These are phyloP conservation scores for Kryphioiulus occultus DNA, from an alignment of 2,888 invertebrate genomes.

Conservation along the genomic window DNA sequence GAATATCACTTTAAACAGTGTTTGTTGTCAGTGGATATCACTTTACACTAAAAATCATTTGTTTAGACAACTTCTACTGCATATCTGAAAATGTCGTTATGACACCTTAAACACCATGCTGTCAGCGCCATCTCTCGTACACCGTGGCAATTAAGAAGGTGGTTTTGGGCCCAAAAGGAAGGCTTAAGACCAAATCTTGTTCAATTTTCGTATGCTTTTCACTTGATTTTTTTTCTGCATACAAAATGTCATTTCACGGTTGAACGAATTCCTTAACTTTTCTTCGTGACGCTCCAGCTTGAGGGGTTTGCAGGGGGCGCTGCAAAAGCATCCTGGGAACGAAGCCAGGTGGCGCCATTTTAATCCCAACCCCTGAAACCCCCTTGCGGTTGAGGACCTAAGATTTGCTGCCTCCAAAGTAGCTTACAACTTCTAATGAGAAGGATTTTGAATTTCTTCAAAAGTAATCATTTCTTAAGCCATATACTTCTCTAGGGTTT, in stretches of 20 bases:
- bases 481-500: background rate
- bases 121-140: background rate
- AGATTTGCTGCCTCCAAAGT: slow-evolving; percentile 25
- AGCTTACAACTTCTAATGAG: slow-evolving; percentile 35
- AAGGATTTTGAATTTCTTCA: slow-evolving; percentile 26
- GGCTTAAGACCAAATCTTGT: background rate
- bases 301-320: background rate
- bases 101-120: no score
- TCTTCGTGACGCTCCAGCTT: background rate
- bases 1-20: no score
- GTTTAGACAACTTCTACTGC: no score
- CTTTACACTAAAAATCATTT: no score
- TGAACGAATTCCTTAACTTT: background rate
- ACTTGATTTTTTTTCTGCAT: background rate
- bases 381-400: slow-evolving; percentile 22
- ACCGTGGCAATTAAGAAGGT: background rate
- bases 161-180: background rate
- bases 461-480: slow-evolving; percentile 35
- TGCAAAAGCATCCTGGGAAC: background rate
- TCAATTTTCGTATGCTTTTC: background rate
- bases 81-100: no score
- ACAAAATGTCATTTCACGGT: background rate
- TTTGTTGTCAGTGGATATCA: no score
- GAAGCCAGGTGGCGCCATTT: background rate
- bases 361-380: background rate